Base-by-base conservation (phyloP, 1,140 invertebrate species). In the Drosophila yakuba region DNA sequence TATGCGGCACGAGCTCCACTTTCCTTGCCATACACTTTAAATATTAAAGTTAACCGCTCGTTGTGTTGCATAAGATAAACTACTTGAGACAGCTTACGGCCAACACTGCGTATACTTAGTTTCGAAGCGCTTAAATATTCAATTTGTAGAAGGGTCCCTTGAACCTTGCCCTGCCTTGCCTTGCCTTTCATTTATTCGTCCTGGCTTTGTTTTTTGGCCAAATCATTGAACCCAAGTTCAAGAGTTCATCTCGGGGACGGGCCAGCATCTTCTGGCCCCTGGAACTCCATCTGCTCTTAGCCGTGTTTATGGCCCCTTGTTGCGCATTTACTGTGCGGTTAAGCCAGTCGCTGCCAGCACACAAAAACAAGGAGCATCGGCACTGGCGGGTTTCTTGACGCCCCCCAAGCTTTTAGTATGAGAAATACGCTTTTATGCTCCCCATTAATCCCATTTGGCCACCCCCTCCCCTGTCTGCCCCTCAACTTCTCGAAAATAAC, bases 201-300 rank as follows among this genome's bases (percentile, higher is more conserved):
- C 39, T 44, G 38, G 36, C 38, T 68, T 55, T 67, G 72, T 57
- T 75, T 57, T 75, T 58, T 76, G 60, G 61, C 61, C 48, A 74
- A 83, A 73, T 63, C 84, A 69, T 88, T 88, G 84, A 88, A 89
- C 84, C 77, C 80, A 77, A 83, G 84, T 88, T 88, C 84, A 89
- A 83, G 80, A 89, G 83, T 89, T 88, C 83, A 86, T 55, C 68
- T 58, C 6, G 47, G 20, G 48, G 57, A 58, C 6, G 47, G 20
- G 48, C 45, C 80, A 78, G 82, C 82, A 78, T 81, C 82, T 82
- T 78, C 78, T 82, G 75, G 45, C 63, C 58, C 45, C 12, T 36
- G 38, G 45, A 35, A 48, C 66, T 68, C 17, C 56, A 47, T 47
- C 56, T 56, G 55, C 57, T 54, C 48, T 75, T 60, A 73, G 55